Percentiles rank a stretch among this genome's conserved stretches.
These are phyloP conservation scores for Troilus luridus DNA, from an alignment of 2,888 invertebrate genomes.

Conservation along the genomic window DNA sequence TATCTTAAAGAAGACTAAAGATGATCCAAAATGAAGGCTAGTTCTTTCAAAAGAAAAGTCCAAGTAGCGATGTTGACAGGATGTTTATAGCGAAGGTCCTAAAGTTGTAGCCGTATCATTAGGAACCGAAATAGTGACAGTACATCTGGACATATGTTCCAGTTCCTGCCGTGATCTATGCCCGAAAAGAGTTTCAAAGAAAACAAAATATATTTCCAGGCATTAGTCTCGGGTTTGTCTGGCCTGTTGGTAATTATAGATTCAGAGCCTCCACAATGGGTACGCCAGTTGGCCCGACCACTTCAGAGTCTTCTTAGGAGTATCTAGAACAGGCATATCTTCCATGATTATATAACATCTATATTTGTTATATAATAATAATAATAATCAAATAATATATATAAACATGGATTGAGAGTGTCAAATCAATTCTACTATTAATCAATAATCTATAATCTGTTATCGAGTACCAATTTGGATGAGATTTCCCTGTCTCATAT, in stretches of 20 bases:
- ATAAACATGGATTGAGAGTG: too few relatives aligned
- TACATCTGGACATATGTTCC: conserved; percentile 17
- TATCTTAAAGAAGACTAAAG: too few relatives aligned
- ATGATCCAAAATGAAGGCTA: too few relatives aligned
- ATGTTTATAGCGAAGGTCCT: neutral
- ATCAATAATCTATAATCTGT: too few relatives aligned
- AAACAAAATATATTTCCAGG: conserved; percentile 30
- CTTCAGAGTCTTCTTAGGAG: neutral
- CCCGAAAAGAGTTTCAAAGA: conserved; percentile 5
- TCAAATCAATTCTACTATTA: too few relatives aligned
- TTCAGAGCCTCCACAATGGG: neutral
- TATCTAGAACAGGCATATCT: neutral
- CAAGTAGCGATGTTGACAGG: neutral
- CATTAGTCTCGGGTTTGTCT: conserved; percentile 29
- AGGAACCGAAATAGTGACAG: conserved; percentile 7
- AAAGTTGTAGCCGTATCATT: conserved; percentile 19
- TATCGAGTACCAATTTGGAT: too few relatives aligned
- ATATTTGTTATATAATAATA: too few relatives aligned
- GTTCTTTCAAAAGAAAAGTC: neutral
- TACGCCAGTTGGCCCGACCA: neutral
- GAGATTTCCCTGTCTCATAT: too few relatives aligned
- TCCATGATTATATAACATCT: too few relatives aligned
- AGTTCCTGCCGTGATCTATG: neutral
- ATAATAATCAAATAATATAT: too few relatives aligned
- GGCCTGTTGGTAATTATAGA: conserved; percentile 16